Evolutionary conservation across 2,888 invertebrate species (phyloP).

Genomic region (Phortica okadai): DNA sequence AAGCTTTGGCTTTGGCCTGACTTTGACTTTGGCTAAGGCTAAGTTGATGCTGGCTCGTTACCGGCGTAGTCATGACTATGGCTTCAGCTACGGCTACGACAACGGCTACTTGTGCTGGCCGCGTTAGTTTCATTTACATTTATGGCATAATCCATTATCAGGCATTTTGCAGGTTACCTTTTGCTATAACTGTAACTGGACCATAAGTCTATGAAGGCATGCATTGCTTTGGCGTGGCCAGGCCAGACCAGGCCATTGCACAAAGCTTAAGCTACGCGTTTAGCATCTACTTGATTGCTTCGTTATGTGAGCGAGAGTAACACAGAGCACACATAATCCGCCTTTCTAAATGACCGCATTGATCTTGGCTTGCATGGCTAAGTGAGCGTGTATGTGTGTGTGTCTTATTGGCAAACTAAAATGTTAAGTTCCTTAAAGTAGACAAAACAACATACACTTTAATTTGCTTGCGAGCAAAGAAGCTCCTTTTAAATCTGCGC

Average conservation of each 20-base stretch:
- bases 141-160: constrained; percentile 70
- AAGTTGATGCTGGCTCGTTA: constrained; percentile 36
- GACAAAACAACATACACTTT: too few species aligned
- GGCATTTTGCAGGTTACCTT: constrained; percentile 68
- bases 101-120: constrained; percentile 43
- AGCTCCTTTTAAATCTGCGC: neutral
- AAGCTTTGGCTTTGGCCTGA: constrained; percentile 29
- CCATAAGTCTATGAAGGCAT: too few species aligned
- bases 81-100: neutral
- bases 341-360: too few species aligned
- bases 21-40: constrained; percentile 35
- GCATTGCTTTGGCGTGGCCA: constrained; percentile 23
- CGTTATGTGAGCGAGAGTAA: neutral
- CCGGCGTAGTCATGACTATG: constrained; percentile 1
- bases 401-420: too few species aligned
- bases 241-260: neutral
- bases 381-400: too few species aligned
- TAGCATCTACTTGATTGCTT: constrained; percentile 22
- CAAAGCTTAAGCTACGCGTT: constrained; percentile 5
- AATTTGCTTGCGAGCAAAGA: neutral
- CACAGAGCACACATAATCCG: too few species aligned
- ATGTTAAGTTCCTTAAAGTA: too few species aligned
- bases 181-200: neutral
- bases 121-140: constrained; percentile 60
- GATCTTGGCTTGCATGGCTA: too few species aligned